Base-by-base conservation (phyloP, 2,113 vertebrate species). In the Triplophysa tibetana region DNA sequence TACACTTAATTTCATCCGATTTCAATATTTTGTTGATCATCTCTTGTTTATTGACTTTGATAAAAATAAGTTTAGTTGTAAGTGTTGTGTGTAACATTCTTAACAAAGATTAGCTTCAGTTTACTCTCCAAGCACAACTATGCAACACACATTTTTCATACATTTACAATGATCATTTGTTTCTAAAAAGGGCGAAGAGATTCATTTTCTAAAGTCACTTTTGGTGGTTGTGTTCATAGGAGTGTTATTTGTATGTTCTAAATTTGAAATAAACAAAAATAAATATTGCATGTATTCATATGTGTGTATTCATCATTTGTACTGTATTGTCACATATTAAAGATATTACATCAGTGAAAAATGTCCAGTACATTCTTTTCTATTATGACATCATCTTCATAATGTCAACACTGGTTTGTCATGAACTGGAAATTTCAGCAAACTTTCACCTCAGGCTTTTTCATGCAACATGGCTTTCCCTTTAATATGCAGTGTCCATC, bases 311-410 rank as follows among this genome's bases (percentile, higher is more conserved):
- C 17, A 56, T 8, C 17, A 38, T 38, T 7, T 38, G 33, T 38
- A 7, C 33, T 38, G 33, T 38, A 8, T 38, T 38, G 33, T 38
- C 33, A 50, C 12, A 50, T 56, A n/a, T 19, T 19, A 7, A 6
- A 50, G 1, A 50, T 56, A 56, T 19, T 19, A 0, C 52, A 56
- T 8, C 52, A 19, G 16, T 56, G 52, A 8, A 48, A 21, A 24
- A 52, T 16, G 21, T 50, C 21, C 14, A 38, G 17, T 56, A n/a
- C 17, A 56, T 56, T 56, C 16, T 17, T n/a, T 19, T 56, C 52
- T 56, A 21, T 54, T 54, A 33, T 78, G 12, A 43, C 63, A 38
- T 77, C 26, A 67, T 38, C 56, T 33, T 29, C 33, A 14, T 65
- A 66, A 54, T 33, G 26, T 43, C 19, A 74, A 61, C 29, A 12